phyloP scores from a whole-genome alignment of 1,140 invertebrate genomes.

The Telenomus remus region DNA sequence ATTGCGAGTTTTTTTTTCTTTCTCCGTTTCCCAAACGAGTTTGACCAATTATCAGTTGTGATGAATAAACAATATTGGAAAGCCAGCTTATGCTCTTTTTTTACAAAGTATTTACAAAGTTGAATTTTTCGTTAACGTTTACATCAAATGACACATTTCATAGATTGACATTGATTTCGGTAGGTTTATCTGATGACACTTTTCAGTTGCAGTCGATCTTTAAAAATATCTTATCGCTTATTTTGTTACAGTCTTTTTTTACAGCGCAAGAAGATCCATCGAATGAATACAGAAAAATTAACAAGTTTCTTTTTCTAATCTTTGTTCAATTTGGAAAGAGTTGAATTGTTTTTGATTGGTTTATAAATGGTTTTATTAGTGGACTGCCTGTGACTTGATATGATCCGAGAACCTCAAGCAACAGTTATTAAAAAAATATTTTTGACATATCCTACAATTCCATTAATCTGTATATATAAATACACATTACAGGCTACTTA shows the following conservation, averaged over 20 bases:
- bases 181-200: constrained; percentile 5
- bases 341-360: no score
- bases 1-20: no score
- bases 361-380: no score
- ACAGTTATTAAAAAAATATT: constrained; percentile 37
- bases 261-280: not conserved
- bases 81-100: not conserved
- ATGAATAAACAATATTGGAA: not conserved
- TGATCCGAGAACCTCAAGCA: constrained; percentile 33
- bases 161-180: constrained; percentile 10
- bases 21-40: no score
- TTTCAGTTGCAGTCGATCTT: constrained; percentile 11
- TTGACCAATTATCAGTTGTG: no score
- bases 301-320: no score
- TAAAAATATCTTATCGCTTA: constrained; percentile 12
- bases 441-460: constrained; percentile 34
- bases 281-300: no score
- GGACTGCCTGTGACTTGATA: not conserved
- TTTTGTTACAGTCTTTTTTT: constrained; percentile 11
- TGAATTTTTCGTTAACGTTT: constrained; percentile 13
- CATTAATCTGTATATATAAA: constrained; percentile 37
- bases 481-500: constrained; percentile 33
- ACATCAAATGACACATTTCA: constrained; percentile 7
- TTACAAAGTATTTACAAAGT: constrained; percentile 27
- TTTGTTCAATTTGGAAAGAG: no score